These are phyloP conservation scores for Thereva unica DNA, from an alignment of 2,888 invertebrate genomes.

Conservation along the genomic window DNA sequence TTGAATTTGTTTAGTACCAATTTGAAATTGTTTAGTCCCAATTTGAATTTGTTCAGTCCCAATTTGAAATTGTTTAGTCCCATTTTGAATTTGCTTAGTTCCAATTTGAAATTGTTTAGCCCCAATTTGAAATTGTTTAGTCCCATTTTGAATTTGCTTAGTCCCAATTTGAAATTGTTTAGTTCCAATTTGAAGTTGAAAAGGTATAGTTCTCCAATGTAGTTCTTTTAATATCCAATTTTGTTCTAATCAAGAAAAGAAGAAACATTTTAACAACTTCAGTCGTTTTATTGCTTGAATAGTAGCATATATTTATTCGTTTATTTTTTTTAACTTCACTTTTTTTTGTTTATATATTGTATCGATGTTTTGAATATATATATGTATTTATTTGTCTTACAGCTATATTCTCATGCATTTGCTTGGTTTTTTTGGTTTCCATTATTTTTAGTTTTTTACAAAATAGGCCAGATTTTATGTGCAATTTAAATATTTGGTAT, in stretches of 20 bases:
- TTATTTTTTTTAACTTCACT: slow-evolving; percentile 12
- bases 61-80: too few species aligned
- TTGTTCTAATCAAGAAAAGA: not conserved
- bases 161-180: too few species aligned
- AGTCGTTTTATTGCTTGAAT: slow-evolving; percentile 29
- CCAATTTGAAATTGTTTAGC: too few species aligned
- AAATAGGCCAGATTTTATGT: not conserved
- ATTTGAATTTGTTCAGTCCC: too few species aligned
- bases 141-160: too few species aligned
- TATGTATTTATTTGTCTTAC: slow-evolving; percentile 21
- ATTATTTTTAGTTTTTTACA: slow-evolving; percentile 11
- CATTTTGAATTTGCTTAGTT: too few species aligned
- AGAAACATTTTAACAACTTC: slow-evolving; percentile 23
- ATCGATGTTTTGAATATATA: not conserved
- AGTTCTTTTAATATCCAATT: slow-evolving; percentile 9
- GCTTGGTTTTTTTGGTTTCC: too few species aligned
- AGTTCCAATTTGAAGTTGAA: too few species aligned
- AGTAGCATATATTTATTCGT: too few species aligned
- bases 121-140: too few species aligned
- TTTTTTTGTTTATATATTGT: not conserved
- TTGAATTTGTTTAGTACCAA: too few species aligned
- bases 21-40: too few species aligned
- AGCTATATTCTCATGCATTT: slow-evolving; percentile 15
- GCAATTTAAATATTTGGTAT: not conserved
- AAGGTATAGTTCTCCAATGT: not conserved